Conservation (phyloP, 2,888 invertebrate species). For the Phyto melanocephala region DNA sequence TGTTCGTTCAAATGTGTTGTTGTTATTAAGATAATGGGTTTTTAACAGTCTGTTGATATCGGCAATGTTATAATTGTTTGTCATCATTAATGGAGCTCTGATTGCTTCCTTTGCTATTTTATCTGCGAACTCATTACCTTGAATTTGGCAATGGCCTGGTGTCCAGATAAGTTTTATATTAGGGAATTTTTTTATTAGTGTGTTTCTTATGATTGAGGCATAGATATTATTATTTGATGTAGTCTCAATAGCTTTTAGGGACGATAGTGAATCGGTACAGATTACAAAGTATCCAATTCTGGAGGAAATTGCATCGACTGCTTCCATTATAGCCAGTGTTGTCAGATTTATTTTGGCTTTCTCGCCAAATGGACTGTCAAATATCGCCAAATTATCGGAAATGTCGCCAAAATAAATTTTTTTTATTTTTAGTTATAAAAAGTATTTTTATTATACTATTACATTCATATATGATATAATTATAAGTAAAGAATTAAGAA, state of each 20-base stretch:
- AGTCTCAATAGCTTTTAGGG: background rate
- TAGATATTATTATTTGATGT: background rate
- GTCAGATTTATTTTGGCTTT: too few relatives aligned
- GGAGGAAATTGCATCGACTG: background rate
- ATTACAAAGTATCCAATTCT: background rate
- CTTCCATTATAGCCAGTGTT: too few relatives aligned
- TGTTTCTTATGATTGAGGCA: background rate
- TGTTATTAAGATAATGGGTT: background rate
- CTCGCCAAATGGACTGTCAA: too few relatives aligned
- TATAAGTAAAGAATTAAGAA: too few relatives aligned
- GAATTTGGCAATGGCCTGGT: background rate
- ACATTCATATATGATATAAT: too few relatives aligned
- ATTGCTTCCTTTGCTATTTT: background rate
- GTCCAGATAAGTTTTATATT: constrained; percentile 3
- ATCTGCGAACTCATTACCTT: background rate
- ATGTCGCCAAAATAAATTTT: too few relatives aligned
- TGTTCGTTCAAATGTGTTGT: background rate
- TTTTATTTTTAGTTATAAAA: too few relatives aligned
- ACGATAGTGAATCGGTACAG: background rate
- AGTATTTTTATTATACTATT: too few relatives aligned
- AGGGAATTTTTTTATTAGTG: background rate
- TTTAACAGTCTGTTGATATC: background rate
- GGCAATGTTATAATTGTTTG: background rate
- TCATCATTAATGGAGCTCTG: background rate
- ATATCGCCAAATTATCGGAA: too few relatives aligned